Percentiles rank a stretch among this genome's conserved stretches.
phyloP scores from a whole-genome alignment of 2,888 invertebrate genomes.

The Alsophila aescularia region DNA sequence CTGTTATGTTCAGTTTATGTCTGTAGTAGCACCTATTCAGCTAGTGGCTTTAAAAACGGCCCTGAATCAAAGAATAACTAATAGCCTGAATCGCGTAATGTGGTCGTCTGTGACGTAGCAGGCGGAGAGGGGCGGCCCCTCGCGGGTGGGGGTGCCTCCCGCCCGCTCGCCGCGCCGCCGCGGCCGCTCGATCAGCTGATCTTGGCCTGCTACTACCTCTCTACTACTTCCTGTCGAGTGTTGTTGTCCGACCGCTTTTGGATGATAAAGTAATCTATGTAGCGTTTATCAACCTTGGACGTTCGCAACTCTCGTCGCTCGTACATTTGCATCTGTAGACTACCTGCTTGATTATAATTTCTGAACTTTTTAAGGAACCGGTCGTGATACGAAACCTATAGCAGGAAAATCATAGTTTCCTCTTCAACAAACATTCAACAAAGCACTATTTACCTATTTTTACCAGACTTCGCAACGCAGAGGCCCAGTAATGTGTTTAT shows the following conservation, averaged over 20 bases:
- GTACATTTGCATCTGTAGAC: background rate
- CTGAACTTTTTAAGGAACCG: background rate
- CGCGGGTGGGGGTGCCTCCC: background rate
- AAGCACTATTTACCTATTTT: no score
- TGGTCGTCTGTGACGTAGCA: background rate
- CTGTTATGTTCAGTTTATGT: no score
- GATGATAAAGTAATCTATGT: constrained; percentile 1
- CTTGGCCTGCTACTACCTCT: constrained; percentile 25
- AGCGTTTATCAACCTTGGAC: constrained; percentile 13
- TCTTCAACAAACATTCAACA: no score
- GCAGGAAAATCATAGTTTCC: no score
- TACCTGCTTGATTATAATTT: background rate
- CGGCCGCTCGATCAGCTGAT: constrained; percentile 41
- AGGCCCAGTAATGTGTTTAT: no score
- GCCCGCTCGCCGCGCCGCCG: background rate
- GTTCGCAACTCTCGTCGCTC: background rate
- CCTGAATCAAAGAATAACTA: no score
- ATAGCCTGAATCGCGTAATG: background rate
- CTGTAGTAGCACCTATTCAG: no score
- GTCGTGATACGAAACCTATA: constrained; percentile 7
- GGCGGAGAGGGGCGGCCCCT: no score
- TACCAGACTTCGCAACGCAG: no score
- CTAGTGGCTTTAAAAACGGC: no score
- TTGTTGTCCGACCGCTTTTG: constrained; percentile 8
- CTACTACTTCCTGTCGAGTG: constrained; percentile 5